Evolutionary conservation across 2,797 vertebrate species (phyloP).

Genomic region (Myotis myotis): DNA sequence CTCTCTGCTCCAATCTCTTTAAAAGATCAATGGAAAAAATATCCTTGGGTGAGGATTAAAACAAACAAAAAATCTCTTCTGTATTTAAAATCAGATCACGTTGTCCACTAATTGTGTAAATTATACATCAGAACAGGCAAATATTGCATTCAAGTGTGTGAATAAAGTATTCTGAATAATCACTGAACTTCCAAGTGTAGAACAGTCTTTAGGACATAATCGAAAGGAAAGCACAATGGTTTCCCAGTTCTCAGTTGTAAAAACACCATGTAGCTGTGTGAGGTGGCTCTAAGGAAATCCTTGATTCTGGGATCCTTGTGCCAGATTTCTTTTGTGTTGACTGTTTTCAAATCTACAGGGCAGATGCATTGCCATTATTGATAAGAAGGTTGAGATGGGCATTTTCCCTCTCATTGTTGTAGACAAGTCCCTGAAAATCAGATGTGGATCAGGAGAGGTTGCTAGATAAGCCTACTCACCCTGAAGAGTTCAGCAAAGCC

Average conservation of each 20-base stretch:
- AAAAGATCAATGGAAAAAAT: no score
- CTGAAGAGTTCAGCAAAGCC: not conserved
- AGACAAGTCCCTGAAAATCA: not conserved
- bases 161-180: conserved; percentile 26
- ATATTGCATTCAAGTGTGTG: not conserved
- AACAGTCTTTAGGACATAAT: not conserved
- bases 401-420: not conserved
- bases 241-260: not conserved
- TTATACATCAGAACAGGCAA: conserved; percentile 4
- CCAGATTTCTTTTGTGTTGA: not conserved
- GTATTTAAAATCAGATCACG: conserved; percentile 31
- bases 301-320: not conserved
- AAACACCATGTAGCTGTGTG: not conserved
- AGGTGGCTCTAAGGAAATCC: not conserved
- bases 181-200: not conserved
- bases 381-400: not conserved
- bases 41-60: no score
- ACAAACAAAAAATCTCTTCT: not conserved
- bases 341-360: not conserved
- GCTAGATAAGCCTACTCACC: not conserved
- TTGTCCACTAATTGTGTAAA: not conserved
- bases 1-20: no score
- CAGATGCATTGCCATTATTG: not conserved
- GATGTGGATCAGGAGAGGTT: not conserved
- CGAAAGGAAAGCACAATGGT: not conserved